These are phyloP conservation scores for Spicauda simplicius DNA, from an alignment of 2,888 invertebrate genomes.

Conservation along the genomic window DNA sequence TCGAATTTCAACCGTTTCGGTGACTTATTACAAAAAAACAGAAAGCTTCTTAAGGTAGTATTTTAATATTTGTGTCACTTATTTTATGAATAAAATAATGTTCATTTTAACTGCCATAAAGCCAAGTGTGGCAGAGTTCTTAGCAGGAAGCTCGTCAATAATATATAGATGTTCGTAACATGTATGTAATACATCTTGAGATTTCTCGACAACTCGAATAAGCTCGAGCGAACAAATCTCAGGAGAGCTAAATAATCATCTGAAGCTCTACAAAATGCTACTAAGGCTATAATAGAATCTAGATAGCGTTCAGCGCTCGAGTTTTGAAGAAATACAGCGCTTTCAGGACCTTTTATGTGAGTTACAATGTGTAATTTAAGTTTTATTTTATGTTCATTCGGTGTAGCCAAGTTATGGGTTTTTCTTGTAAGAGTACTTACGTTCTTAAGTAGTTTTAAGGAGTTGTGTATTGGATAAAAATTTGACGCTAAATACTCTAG, in stretches of 20 bases:
- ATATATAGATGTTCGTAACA: neutral
- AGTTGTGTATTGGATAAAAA: too few relatives aligned
- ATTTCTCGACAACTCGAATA: slow-evolving; percentile 1
- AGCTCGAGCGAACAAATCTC: slow-evolving; percentile 1
- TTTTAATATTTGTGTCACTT: too few relatives aligned
- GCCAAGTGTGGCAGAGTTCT: too few relatives aligned
- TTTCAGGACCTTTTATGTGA: neutral
- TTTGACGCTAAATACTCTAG: too few relatives aligned
- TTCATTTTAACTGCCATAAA: too few relatives aligned
- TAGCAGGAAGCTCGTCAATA: too few relatives aligned
- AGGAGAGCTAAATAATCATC: slow-evolving; percentile 14
- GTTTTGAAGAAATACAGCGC: neutral
- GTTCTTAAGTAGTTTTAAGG: too few relatives aligned
- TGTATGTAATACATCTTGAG: neutral
- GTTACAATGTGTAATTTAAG: neutral
- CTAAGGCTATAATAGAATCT: slow-evolving; percentile 4
- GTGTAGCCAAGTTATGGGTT: neutral
- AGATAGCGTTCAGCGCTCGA: neutral
- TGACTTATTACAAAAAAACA: too few relatives aligned
- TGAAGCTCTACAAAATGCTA: slow-evolving; percentile 6
- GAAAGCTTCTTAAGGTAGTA: too few relatives aligned
- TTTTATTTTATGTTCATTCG: neutral
- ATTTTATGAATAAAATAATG: too few relatives aligned
- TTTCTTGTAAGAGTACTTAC: neutral
- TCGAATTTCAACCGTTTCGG: too few relatives aligned